phyloP scores from a whole-genome alignment of 2,797 vertebrate genomes.

The Rhinichthys osculus region DNA sequence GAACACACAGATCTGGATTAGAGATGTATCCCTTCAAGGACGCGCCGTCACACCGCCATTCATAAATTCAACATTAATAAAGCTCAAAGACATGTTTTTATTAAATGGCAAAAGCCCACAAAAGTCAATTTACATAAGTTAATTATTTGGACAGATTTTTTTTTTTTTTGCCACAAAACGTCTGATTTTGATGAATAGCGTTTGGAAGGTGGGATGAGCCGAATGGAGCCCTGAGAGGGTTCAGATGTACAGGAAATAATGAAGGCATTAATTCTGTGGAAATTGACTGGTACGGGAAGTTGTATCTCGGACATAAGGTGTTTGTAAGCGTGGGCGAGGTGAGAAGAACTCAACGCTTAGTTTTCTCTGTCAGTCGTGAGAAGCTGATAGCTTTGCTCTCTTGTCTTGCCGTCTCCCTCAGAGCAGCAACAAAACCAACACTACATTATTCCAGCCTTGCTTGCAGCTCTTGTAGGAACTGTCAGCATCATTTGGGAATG shows the following conservation, averaged over 20 bases:
- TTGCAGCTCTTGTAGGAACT: slow-evolving; percentile 26
- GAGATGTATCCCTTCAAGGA: slow-evolving; percentile 70
- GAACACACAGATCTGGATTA: slow-evolving; percentile 67
- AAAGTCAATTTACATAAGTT: slow-evolving; percentile 75
- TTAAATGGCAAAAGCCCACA: slow-evolving; percentile 55
- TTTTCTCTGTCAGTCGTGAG: slow-evolving; percentile 40
- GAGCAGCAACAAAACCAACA: slow-evolving; percentile 42
- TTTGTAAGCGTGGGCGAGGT: slow-evolving; percentile 35
- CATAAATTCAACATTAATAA: slow-evolving; percentile 70
- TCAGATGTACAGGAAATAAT: slow-evolving; percentile 16
- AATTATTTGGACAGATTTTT: slow-evolving; percentile 74
- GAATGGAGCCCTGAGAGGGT: slow-evolving; percentile 3
- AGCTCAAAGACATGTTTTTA: slow-evolving; percentile 66
- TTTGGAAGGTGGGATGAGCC: not conserved
- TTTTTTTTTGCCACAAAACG: slow-evolving; percentile 41
- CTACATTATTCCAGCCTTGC: slow-evolving; percentile 36
- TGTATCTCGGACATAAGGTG: slow-evolving; percentile 21
- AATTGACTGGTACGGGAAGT: slow-evolving; percentile 24
- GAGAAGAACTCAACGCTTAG: slow-evolving; percentile 34
- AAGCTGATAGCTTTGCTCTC: slow-evolving; percentile 36
- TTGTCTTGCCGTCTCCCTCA: not conserved
- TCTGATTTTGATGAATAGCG: slow-evolving; percentile 47
- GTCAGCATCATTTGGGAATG: slow-evolving; percentile 34
- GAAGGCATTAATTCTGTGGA: slow-evolving; percentile 35
- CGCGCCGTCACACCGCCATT: slow-evolving; percentile 67